phyloP scores from a whole-genome alignment of 2,888 invertebrate genomes.

The Spodoptera exigua region DNA sequence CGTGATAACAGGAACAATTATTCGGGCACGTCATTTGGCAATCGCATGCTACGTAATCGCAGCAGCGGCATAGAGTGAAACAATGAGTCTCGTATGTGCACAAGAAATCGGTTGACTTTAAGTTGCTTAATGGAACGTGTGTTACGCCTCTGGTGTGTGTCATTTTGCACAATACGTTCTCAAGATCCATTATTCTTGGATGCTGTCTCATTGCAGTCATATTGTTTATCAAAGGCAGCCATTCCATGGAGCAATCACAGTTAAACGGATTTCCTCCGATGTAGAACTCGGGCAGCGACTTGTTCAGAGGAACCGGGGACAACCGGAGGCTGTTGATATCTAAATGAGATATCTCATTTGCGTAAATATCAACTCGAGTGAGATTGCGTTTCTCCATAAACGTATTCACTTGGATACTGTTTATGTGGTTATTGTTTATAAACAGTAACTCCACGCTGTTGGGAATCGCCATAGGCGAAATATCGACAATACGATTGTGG shows the following conservation, averaged over 20 bases:
- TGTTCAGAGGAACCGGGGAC: slow-evolving; percentile 92
- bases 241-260: slow-evolving; percentile 98
- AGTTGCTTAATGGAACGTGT: slow-evolving; percentile 92
- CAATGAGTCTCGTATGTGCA: slow-evolving; percentile 97
- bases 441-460: slow-evolving; percentile 96
- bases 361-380: slow-evolving; percentile 96
- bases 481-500: slow-evolving; percentile 95
- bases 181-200: slow-evolving; percentile 96
- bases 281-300: slow-evolving; percentile 95
- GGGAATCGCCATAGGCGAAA: slow-evolving; percentile 95
- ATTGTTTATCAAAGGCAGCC: slow-evolving; percentile 97
- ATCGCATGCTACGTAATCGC: slow-evolving; percentile 98
- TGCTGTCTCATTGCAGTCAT: slow-evolving; percentile 95
- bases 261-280: slow-evolving; percentile 97
- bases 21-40: slow-evolving; percentile 98
- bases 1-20: slow-evolving; percentile 98
- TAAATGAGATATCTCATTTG: slow-evolving; percentile 95
- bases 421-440: slow-evolving; percentile 96
- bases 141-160: slow-evolving; percentile 94
- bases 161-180: slow-evolving; percentile 95
- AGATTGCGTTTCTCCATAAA: slow-evolving; percentile 95
- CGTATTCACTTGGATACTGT: slow-evolving; percentile 94
- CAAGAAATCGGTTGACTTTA: slow-evolving; percentile 95
- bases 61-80: slow-evolving; percentile 97
- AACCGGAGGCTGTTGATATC: slow-evolving; percentile 95